phyloP scores from a whole-genome alignment of 2,888 invertebrate genomes.

The Eilema caniola region DNA sequence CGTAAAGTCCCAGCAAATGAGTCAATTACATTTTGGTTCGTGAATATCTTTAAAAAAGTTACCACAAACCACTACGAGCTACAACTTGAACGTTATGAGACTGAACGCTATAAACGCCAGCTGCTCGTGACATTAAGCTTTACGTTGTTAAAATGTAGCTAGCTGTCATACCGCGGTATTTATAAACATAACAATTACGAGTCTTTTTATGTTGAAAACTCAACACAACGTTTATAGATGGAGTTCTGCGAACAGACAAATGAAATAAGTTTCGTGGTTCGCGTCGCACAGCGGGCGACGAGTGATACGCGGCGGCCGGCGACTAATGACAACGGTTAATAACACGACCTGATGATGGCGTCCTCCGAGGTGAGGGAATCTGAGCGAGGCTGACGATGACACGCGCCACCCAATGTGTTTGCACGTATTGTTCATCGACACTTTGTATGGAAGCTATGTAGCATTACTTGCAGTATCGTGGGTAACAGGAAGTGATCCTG shows the following conservation, averaged over 20 bases:
- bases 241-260: conserved; percentile 20
- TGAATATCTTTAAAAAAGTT: neutral
- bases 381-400: conserved; percentile 5
- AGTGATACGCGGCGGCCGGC: conserved; percentile 24
- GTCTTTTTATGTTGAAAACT: conserved; percentile 14
- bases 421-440: neutral
- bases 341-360: conserved; percentile 20
- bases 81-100: no score
- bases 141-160: conserved; percentile 11
- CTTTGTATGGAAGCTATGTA: neutral
- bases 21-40: neutral
- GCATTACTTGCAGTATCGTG: neutral
- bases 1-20: neutral
- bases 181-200: conserved; percentile 16
- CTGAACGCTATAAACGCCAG: conserved; percentile 2
- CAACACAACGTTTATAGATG: conserved; percentile 12
- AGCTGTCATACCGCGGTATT: conserved; percentile 17
- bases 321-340: conserved; percentile 24
- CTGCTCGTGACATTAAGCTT: conserved; percentile 1
- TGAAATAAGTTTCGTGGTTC: neutral
- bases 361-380: conserved; percentile 20
- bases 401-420: neutral
- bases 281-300: no score
- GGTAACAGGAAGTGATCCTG: no score
- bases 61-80: neutral